Evolutionary conservation across 2,888 invertebrate species (phyloP).

Genomic region (Dendrolimus pini): DNA sequence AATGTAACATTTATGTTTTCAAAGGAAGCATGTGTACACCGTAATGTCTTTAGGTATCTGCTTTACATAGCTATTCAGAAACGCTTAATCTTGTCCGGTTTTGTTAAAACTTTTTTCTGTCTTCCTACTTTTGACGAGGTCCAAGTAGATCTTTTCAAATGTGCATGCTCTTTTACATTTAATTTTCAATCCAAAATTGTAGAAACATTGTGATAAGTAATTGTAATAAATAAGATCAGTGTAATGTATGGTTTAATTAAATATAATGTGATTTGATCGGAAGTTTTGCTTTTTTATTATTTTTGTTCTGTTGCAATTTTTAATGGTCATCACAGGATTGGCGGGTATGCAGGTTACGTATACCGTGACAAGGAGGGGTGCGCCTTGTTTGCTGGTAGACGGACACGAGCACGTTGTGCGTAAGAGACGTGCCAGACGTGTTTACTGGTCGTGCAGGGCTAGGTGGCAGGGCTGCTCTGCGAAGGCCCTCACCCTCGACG

Average conservation of each 20-base stretch:
- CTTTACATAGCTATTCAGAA: no score
- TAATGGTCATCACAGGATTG: conserved; percentile 20
- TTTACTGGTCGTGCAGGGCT: conserved; percentile 63
- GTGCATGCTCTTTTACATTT: no score
- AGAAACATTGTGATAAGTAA: neutral
- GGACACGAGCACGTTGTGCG: conserved; percentile 59
- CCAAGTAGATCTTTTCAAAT: no score
- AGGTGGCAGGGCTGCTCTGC: conserved; percentile 51
- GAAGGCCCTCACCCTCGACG: conserved; percentile 52
- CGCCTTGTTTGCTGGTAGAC: conserved; percentile 53
- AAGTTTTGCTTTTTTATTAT: conserved; percentile 8
- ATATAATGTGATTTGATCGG: neutral
- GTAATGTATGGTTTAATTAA: neutral
- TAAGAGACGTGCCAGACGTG: conserved; percentile 56
- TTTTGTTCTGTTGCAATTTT: conserved; percentile 12
- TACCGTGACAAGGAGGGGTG: conserved; percentile 62
- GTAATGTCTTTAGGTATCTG: no score
- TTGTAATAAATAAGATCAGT: neutral
- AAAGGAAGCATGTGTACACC: no score
- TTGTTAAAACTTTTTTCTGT: no score
- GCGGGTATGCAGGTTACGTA: conserved; percentile 41
- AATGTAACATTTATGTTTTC: no score
- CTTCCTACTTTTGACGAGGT: no score
- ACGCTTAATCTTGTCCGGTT: no score
- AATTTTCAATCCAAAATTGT: neutral